Percentiles rank a stretch among this genome's conserved stretches.
Conservation (phyloP, 2,797 vertebrate genomes). For the Tokudaia muenninki region DNA sequence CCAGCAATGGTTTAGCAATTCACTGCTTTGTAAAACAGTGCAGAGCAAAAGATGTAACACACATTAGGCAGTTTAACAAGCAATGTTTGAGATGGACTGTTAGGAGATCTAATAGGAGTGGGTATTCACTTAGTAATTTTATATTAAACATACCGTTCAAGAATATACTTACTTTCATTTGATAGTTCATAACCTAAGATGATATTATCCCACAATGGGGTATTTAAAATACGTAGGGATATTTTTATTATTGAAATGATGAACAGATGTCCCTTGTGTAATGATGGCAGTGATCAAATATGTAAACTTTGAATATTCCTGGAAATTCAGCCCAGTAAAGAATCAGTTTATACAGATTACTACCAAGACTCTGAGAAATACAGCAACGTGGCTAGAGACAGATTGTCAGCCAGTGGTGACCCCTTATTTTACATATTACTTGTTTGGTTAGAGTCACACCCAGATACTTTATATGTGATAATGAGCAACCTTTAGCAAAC, state of each 20-base stretch:
- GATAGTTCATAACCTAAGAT: neutral
- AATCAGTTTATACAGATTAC: neutral
- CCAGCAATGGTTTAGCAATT: neutral
- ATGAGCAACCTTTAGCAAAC: neutral
- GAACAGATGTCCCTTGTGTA: neutral
- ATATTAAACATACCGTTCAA: neutral
- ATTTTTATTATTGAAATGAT: neutral
- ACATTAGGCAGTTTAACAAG: neutral
- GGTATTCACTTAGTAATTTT: neutral
- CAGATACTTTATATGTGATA: no score
- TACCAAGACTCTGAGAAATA: neutral
- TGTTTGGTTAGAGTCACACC: no score
- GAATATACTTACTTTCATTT: neutral
- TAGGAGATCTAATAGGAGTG: neutral
- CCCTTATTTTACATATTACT: neutral
- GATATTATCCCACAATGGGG: neutral
- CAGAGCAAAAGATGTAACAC: neutral
- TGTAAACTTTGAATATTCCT: neutral
- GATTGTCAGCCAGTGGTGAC: neutral
- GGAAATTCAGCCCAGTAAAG: conserved; percentile 2
- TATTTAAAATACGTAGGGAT: neutral
- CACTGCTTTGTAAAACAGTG: neutral
- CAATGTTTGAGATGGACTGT: neutral
- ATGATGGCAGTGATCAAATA: neutral
- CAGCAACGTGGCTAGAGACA: neutral